Conservation (phyloP, 2,888 invertebrate genomes). For the Cosmorhoe ocellata region DNA sequence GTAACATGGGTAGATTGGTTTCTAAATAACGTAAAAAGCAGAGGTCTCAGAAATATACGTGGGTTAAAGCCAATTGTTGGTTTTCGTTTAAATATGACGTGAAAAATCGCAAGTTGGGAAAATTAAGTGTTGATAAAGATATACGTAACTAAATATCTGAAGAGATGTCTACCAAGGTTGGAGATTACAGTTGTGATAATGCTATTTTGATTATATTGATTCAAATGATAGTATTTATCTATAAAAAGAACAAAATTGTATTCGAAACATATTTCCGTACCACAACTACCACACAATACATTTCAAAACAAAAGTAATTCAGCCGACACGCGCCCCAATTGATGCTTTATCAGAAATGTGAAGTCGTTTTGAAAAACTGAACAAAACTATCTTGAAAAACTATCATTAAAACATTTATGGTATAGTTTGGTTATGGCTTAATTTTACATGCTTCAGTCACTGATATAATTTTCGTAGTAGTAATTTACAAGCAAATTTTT, state of each 20-base stretch:
- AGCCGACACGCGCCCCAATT: constrained; percentile 8
- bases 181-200: no score
- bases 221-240: no score
- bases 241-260: background rate
- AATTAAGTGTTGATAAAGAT: no score
- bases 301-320: constrained; percentile 11
- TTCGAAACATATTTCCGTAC: background rate
- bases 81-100: no score
- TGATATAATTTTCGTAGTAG: no score
- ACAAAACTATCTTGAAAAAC: constrained; percentile 1
- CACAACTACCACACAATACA: constrained; percentile 9
- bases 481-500: no score
- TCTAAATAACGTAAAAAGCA: constrained; percentile 1
- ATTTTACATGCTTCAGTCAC: background rate
- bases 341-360: constrained; percentile 21
- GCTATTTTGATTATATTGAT: no score
- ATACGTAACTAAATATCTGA: no score
- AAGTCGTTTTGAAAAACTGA: constrained; percentile 2
- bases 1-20: constrained; percentile 20
- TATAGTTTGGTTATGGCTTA: background rate
- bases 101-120: no score
- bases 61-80: no score
- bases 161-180: no score
- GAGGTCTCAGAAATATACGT: no score
- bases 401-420: constrained; percentile 3